These are phyloP conservation scores for Eciton burchellii DNA, from an alignment of 1,140 invertebrate genomes.

Conservation along the genomic window DNA sequence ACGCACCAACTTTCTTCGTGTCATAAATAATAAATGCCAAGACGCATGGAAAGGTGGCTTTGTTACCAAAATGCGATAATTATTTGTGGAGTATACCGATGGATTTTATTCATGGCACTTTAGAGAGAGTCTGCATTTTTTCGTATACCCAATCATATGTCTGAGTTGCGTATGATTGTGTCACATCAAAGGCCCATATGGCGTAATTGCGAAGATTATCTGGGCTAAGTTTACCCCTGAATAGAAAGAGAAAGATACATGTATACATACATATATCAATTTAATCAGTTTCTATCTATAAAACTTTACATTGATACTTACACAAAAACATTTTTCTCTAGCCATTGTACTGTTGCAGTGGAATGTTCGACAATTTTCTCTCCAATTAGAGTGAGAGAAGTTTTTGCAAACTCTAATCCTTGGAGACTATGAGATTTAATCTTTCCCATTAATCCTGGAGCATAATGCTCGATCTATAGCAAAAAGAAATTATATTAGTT, in stretches of 20 bases:
- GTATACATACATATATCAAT: conserved; percentile 2
- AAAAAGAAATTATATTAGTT: conserved; percentile 44
- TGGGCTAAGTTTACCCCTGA: conserved; percentile 90
- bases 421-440: conserved; percentile 73
- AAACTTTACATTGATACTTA: conserved; percentile 86
- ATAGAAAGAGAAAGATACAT: conserved; percentile 42
- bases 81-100: conserved; percentile 32
- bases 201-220: conserved; percentile 90
- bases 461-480: conserved; percentile 89
- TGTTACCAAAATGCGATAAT: conserved; percentile 60
- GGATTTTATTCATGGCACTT: conserved; percentile 87
- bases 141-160: conserved; percentile 91
- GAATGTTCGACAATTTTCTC: conserved; percentile 80
- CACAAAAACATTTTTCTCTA: conserved; percentile 91
- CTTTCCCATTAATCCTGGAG: conserved; percentile 88
- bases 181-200: conserved; percentile 88
- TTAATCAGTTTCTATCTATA: background rate
- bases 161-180: conserved; percentile 87
- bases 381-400: conserved; percentile 74
- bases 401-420: conserved; percentile 75
- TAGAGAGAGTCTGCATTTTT: conserved; percentile 90
- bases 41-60: conserved; percentile 67
- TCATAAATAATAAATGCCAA: conserved; percentile 80
- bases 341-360: conserved; percentile 81
- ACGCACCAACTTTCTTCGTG: conserved; percentile 68